Percentiles rank a stretch among this genome's conserved stretches.
Evolutionary conservation across 2,888 invertebrate genomes (phyloP).

Genomic region (Cabera pusaria): DNA sequence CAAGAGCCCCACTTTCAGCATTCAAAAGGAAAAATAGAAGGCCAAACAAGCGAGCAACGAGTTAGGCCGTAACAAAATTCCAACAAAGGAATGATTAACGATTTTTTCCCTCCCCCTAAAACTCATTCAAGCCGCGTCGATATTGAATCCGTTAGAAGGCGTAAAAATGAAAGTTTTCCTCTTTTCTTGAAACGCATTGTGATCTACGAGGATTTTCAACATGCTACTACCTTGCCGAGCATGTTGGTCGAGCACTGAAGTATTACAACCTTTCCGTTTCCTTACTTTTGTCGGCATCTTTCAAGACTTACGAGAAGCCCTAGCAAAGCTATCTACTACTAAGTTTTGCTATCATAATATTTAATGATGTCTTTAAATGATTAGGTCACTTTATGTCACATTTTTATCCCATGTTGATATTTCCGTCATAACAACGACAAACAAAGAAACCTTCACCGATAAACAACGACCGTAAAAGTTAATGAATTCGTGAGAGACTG

Average conservation of each 20-base stretch:
- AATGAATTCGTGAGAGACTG: conserved; percentile 33
- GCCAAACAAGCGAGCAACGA: conserved; percentile 81
- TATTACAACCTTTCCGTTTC: too few species aligned
- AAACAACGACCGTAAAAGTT: conserved; percentile 33
- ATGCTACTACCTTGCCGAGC: conserved; percentile 24
- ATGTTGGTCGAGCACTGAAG: conserved; percentile 3
- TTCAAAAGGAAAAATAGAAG: conserved; percentile 78
- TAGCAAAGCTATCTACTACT: too few species aligned
- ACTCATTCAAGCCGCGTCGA: conserved; percentile 81
- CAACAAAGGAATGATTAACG: conserved; percentile 83
- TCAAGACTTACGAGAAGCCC: too few species aligned
- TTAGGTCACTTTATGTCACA: conserved; percentile 5
- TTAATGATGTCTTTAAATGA: too few species aligned
- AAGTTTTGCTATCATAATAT: too few species aligned
- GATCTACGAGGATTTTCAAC: conserved; percentile 44
- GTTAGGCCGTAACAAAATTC: conserved; percentile 82
- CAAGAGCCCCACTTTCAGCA: conserved; percentile 72
- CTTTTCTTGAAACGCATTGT: conserved; percentile 64
- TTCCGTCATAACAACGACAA: conserved; percentile 21
- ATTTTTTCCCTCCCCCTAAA: conserved; percentile 66
- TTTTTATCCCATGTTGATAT: conserved; percentile 8
- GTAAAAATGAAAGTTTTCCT: conserved; percentile 81
- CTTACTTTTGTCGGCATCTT: too few species aligned
- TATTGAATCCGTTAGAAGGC: conserved; percentile 81
- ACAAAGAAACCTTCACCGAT: conserved; percentile 31